Conservation (phyloP, 2,888 invertebrate genomes). For the Lasioglossum zephyrum region DNA sequence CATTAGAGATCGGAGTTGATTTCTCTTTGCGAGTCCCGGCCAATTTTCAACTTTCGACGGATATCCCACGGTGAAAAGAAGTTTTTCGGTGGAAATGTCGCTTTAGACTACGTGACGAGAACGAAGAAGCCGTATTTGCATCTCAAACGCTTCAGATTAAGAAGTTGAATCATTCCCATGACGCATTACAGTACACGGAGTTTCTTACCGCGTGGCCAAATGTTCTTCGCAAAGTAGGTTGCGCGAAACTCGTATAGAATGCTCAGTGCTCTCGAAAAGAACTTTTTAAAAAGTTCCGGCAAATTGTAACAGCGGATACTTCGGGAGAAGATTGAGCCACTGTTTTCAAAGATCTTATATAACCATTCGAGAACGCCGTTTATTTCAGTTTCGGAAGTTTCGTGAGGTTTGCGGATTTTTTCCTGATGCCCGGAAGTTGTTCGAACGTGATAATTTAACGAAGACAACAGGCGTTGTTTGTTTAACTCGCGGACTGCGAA, state of each 20-base stretch:
- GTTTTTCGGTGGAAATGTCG: constrained; percentile 7
- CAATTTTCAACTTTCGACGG: constrained; percentile 22
- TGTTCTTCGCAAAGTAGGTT: constrained; percentile 52
- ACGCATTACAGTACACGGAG: constrained; percentile 42
- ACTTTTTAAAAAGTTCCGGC: constrained; percentile 30
- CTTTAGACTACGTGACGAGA: constrained; percentile 36
- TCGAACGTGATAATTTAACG: not conserved
- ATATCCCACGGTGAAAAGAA: constrained; percentile 17
- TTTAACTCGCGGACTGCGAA: not conserved
- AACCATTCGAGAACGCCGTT: constrained; percentile 7
- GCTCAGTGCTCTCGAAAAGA: constrained; percentile 12
- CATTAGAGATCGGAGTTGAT: constrained; percentile 1
- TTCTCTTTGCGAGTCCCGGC: not conserved
- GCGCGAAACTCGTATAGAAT: constrained; percentile 35
- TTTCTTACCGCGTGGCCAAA: constrained; percentile 49
- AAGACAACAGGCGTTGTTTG: constrained; percentile 5
- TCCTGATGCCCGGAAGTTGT: not conserved
- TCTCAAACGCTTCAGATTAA: constrained; percentile 59
- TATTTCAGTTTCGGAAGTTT: not conserved
- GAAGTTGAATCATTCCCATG: constrained; percentile 57
- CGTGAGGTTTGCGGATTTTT: not conserved
- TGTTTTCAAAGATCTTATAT: constrained; percentile 2
- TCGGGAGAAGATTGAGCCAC: not conserved
- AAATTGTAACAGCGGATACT: constrained; percentile 22
- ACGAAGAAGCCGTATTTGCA: constrained; percentile 51